Conservation (phyloP, 2,113 vertebrate genomes). For the Turnix velox region DNA sequence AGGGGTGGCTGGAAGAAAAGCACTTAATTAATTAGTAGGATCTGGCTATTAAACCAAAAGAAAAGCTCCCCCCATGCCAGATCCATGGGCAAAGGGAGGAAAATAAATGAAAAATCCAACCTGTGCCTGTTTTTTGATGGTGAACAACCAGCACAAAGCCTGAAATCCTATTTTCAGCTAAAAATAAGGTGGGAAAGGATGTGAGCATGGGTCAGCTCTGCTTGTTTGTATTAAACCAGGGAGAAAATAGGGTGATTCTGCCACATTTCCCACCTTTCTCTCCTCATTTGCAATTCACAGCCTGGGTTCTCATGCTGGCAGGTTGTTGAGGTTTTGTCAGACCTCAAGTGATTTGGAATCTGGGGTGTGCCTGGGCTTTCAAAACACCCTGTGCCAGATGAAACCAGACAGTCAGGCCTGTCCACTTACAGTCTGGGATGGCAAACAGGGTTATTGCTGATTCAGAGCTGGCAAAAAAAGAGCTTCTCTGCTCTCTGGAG, state of each 20-base stretch:
- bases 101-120: neutral
- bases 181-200: neutral
- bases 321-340: neutral
- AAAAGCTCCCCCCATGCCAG: neutral
- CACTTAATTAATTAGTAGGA: neutral
- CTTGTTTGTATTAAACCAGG: neutral
- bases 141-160: neutral
- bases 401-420: neutral
- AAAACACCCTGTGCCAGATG: neutral
- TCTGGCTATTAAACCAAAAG: neutral
- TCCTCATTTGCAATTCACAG: neutral
- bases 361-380: conserved; percentile 9
- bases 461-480: neutral
- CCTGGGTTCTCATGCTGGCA: neutral
- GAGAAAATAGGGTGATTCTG: neutral
- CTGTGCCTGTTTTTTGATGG: neutral
- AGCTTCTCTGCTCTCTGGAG: neutral
- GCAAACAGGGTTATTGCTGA: neutral
- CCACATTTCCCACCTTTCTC: neutral
- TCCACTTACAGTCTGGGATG: neutral
- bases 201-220: neutral
- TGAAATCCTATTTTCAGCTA: neutral
- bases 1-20: neutral
- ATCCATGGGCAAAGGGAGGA: neutral
- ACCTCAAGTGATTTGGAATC: neutral